Evolutionary conservation across 2,797 vertebrate genomes (phyloP).

Genomic region (Benthosema pterotum): DNA sequence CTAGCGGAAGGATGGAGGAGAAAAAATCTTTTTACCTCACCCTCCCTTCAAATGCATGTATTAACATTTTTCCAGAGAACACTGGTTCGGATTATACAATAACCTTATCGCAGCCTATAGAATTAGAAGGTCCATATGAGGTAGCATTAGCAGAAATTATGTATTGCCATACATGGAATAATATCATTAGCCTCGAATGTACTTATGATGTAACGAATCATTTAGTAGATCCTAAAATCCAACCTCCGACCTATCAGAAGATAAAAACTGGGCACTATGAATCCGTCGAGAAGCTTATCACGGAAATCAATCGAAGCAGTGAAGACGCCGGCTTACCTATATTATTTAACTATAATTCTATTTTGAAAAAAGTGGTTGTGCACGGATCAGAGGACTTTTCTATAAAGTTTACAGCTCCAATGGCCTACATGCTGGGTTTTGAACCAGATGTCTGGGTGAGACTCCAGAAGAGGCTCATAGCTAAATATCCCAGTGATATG

Average conservation of each 20-base stretch:
- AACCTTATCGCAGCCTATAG: not conserved
- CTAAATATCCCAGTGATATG: not conserved
- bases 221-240: too few relatives aligned
- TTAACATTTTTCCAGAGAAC: not conserved
- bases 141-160: not conserved
- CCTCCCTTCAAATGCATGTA: too few relatives aligned
- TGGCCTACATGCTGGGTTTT: not conserved
- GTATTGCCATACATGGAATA: not conserved
- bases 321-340: too few relatives aligned
- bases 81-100: not conserved
- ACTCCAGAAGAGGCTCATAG: not conserved
- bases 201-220: not conserved
- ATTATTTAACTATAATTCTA: not conserved
- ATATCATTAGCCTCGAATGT: not conserved
- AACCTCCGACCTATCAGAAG: too few relatives aligned
- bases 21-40: too few relatives aligned
- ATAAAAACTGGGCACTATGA: too few relatives aligned
- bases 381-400: not conserved
- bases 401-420: not conserved
- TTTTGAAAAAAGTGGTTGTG: not conserved
- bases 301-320: too few relatives aligned
- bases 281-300: too few relatives aligned
- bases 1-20: too few relatives aligned
- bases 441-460: not conserved
- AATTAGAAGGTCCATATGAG: not conserved